phyloP scores from a whole-genome alignment of 1,140 invertebrate genomes.

The Drosophila yakuba region DNA sequence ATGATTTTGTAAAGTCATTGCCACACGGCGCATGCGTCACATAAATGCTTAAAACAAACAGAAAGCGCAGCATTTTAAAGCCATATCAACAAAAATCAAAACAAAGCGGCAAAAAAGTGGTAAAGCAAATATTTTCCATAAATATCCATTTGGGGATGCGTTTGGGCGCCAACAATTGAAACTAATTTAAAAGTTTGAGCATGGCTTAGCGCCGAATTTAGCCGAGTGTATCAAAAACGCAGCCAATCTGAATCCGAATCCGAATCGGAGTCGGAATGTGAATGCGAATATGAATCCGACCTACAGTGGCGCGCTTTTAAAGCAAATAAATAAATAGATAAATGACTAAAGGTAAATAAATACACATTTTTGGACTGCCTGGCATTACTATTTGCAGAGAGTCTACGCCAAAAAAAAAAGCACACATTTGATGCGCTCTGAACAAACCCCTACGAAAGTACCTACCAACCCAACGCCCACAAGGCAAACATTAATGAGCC shows the following conservation, averaged over 20 bases:
- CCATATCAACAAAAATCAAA: slow-evolving; percentile 60
- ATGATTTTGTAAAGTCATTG: slow-evolving; percentile 64
- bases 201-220: slow-evolving; percentile 49
- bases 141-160: slow-evolving; percentile 39
- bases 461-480: slow-evolving; percentile 7
- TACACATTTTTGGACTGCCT: slow-evolving; percentile 73
- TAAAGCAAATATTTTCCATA: slow-evolving; percentile 66
- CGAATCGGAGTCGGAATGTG: slow-evolving; percentile 15
- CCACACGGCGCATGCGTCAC: slow-evolving; percentile 68
- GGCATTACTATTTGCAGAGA: slow-evolving; percentile 62
- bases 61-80: slow-evolving; percentile 75
- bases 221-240: slow-evolving; percentile 37
- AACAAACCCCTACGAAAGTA: not conserved
- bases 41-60: slow-evolving; percentile 70
- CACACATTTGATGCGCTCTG: slow-evolving; percentile 44
- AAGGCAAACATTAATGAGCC: slow-evolving; percentile 61
- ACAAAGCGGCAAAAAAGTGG: slow-evolving; percentile 50
- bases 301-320: slow-evolving; percentile 76
- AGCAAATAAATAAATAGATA: slow-evolving; percentile 82
- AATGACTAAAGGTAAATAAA: slow-evolving; percentile 83
- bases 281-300: slow-evolving; percentile 22
- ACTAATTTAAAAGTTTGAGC: slow-evolving; percentile 77
- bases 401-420: slow-evolving; percentile 55
- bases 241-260: slow-evolving; percentile 11
- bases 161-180: slow-evolving; percentile 57